These are phyloP conservation scores for Rhinolophus sinicus DNA, from an alignment of 2,113 vertebrate species.

Conservation along the genomic window DNA sequence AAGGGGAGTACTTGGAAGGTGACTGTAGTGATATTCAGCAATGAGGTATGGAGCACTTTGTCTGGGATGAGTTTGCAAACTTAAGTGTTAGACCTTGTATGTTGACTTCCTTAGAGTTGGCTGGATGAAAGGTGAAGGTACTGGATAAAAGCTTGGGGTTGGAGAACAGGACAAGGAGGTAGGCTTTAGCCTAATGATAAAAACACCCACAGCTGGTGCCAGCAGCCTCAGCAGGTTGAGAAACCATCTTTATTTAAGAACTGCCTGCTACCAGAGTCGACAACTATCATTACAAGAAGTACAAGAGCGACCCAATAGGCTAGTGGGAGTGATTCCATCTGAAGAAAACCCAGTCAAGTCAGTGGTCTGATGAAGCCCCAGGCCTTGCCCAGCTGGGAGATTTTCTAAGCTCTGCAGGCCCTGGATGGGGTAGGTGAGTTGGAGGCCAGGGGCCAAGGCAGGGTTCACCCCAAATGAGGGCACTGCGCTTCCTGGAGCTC, in stretches of 20 bases:
- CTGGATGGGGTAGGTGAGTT: neutral
- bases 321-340: neutral
- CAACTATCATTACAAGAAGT: constrained; percentile 72
- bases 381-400: neutral
- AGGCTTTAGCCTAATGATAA: neutral
- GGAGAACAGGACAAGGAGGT: neutral
- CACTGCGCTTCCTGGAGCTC: neutral
- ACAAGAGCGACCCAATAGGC: constrained; percentile 24
- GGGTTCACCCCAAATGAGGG: neutral
- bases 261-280: constrained; percentile 78
- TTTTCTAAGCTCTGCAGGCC: neutral
- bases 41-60: no score
- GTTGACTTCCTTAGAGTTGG: neutral
- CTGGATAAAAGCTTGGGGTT: neutral
- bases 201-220: neutral
- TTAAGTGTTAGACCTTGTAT: no score
- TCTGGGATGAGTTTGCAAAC: no score
- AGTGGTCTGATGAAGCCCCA: neutral
- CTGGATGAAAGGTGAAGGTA: no score
- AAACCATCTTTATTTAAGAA: constrained; percentile 85
- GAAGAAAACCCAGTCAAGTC: constrained; percentile 59
- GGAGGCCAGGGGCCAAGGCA: neutral
- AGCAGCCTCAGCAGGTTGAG: constrained; percentile 51
- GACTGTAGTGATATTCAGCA: no score
- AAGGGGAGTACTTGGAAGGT: no score